Percentiles rank a stretch among this genome's conserved stretches.
These are phyloP conservation scores for Drosophila sucinea DNA, from an alignment of 1,140 invertebrate genomes.

Conservation along the genomic window DNA sequence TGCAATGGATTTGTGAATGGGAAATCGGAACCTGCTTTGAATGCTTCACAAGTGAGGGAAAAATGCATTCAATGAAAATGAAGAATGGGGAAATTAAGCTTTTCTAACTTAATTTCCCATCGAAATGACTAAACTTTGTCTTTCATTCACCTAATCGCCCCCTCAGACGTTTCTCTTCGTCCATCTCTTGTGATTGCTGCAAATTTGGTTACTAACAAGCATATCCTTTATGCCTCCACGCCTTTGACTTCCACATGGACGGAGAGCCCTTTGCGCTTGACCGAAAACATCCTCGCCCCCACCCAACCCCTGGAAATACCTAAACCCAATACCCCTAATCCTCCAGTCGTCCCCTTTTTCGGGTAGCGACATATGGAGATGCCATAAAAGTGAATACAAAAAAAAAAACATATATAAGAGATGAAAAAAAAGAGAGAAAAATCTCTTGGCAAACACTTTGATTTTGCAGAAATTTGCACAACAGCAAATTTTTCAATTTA, in stretches of 20 bases:
- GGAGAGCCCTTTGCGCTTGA: conserved; percentile 63
- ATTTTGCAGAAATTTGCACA: conserved; percentile 65
- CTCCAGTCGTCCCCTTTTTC: background rate
- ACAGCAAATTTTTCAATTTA: conserved; percentile 80
- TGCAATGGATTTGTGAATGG: background rate
- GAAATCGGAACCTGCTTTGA: background rate
- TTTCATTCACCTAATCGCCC: background rate
- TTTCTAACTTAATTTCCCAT: conserved; percentile 1
- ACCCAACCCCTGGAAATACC: background rate
- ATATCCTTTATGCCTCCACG: conserved; percentile 51
- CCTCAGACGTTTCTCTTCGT: background rate
- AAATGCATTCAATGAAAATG: conserved; percentile 1
- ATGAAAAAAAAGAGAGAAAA: conserved; percentile 20
- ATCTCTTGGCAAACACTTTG: conserved; percentile 72
- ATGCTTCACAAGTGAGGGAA: background rate
- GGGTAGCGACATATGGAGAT: conserved; percentile 71
- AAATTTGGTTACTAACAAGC: conserved; percentile 63
- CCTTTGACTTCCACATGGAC: conserved; percentile 57
- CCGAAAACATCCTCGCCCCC: conserved; percentile 33
- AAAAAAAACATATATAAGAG: background rate
- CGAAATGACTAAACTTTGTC: background rate
- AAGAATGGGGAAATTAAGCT: background rate
- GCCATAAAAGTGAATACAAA: conserved; percentile 29
- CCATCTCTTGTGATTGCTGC: conserved; percentile 26
- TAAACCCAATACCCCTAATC: conserved; percentile 1